phyloP scores from a whole-genome alignment of 2,888 invertebrate species.

The Cheiracanthium punctorium region DNA sequence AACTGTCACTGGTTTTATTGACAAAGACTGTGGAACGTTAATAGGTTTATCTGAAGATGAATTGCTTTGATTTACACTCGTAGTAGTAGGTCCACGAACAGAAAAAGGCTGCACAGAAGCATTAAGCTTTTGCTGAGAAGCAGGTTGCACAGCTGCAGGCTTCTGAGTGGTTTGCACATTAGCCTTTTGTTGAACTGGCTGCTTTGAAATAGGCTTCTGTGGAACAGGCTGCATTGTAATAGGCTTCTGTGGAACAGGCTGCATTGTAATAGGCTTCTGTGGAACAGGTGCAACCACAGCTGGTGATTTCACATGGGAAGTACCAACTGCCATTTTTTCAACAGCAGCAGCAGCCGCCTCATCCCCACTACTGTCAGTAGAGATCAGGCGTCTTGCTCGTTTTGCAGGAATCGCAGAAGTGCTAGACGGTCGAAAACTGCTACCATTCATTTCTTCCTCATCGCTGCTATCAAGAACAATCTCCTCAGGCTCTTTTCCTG shows the following conservation, averaged over 20 bases:
- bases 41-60: constrained; percentile 16
- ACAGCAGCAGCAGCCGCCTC: neutral
- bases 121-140: neutral
- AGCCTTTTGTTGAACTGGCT: neutral
- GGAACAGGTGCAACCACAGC: neutral
- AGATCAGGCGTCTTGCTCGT: constrained; percentile 18
- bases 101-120: neutral
- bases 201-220: neutral
- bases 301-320: neutral
- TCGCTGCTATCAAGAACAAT: constrained; percentile 62
- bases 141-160: neutral
- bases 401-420: neutral
- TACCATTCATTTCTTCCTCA: constrained; percentile 30
- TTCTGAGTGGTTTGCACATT: neutral
- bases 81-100: neutral
- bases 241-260: neutral
- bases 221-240: neutral
- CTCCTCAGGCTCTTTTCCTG: constrained; percentile 38
- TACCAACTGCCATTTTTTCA: neutral
- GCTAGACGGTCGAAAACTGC: neutral
- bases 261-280: neutral
- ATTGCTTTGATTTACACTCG: neutral
- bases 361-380: constrained; percentile 32
- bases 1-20: constrained; percentile 34
- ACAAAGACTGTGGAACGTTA: constrained; percentile 2